Evolutionary conservation across 2,888 invertebrate species (phyloP).

Genomic region (Aproaerema taeniolella): DNA sequence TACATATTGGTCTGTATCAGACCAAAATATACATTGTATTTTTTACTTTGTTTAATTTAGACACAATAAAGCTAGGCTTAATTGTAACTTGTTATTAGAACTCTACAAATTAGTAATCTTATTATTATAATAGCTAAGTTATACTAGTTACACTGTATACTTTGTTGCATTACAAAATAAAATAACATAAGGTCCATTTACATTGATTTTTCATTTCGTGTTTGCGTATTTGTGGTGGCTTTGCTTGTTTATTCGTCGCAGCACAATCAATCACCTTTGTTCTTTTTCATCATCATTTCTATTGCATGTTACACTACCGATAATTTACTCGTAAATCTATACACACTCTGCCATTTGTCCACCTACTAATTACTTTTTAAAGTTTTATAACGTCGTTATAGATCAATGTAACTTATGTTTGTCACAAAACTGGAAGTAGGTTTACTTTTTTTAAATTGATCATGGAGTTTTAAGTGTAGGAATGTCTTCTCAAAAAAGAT

Average conservation of each 20-base stretch:
- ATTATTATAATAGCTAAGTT: background rate
- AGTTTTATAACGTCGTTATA: no score
- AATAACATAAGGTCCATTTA: slow-evolving; percentile 22
- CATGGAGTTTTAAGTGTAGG: no score
- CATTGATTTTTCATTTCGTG: slow-evolving; percentile 14
- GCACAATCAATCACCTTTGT: background rate
- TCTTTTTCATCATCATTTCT: no score
- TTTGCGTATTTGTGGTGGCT: slow-evolving; percentile 7
- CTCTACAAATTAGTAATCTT: slow-evolving; percentile 6
- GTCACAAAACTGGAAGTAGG: no score
- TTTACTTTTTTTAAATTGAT: no score
- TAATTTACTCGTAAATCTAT: no score
- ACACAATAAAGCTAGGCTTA: slow-evolving; percentile 12
- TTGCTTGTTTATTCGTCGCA: background rate
- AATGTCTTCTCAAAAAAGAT: no score
- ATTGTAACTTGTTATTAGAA: slow-evolving; percentile 9
- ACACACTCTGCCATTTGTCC: no score
- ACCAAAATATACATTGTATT: slow-evolving; percentile 34
- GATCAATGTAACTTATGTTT: no score
- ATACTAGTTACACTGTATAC: slow-evolving; percentile 26
- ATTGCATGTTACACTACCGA: no score
- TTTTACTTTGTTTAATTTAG: slow-evolving; percentile 10
- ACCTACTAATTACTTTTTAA: no score
- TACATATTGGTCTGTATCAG: slow-evolving; percentile 66
- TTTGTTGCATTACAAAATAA: slow-evolving; percentile 34